Evolutionary conservation across 1,140 invertebrate genomes (phyloP).

Genomic region (Chelonus insularis): DNA sequence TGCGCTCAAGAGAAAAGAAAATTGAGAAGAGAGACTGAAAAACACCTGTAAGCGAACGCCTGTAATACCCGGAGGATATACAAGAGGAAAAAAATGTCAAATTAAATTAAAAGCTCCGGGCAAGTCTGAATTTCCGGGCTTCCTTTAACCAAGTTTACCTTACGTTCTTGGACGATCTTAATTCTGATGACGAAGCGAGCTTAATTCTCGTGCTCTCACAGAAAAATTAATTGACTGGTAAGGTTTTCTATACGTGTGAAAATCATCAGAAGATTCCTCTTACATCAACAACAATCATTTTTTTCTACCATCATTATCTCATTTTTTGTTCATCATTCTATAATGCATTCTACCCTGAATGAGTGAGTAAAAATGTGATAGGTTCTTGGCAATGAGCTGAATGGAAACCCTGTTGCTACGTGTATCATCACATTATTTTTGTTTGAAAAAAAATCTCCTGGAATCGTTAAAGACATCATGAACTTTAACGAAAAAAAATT

Average conservation of each 20-base stretch:
- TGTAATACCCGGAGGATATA: background rate
- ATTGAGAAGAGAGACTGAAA: background rate
- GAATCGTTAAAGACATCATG: too few species aligned
- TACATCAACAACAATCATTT: too few species aligned
- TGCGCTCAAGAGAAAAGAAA: background rate
- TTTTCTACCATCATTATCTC: too few species aligned
- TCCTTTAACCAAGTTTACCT: background rate
- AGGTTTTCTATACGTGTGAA: too few species aligned
- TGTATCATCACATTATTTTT: background rate
- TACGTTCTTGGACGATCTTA: background rate
- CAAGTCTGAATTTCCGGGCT: slow-evolving; percentile 1
- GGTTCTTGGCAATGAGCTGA: background rate
- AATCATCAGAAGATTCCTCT: too few species aligned
- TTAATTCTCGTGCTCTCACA: too few species aligned
- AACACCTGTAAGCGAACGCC: background rate
- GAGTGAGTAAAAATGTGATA: background rate
- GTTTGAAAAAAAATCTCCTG: background rate
- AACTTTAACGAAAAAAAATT: too few species aligned
- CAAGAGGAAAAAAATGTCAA: background rate
- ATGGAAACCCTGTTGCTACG: slow-evolving; percentile 2
- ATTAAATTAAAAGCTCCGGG: slow-evolving; percentile 4
- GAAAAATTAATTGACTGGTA: too few species aligned
- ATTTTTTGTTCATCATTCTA: background rate
- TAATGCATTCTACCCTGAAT: background rate
- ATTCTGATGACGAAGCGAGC: background rate